Base-by-base conservation (phyloP, 35 echinoderm and acorn worm genomes). In the Lytechinus variegatus region DNA sequence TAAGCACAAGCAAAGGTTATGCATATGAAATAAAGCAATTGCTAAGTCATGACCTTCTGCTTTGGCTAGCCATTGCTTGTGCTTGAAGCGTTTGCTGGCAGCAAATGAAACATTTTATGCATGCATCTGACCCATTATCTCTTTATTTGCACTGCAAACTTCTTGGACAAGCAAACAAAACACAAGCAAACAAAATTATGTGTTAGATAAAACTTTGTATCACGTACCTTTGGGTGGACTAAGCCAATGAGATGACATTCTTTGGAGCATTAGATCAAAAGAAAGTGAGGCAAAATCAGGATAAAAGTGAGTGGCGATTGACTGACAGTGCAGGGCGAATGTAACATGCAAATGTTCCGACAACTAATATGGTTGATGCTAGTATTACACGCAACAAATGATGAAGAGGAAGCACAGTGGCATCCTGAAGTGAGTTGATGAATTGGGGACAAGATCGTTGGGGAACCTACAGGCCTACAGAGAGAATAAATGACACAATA, bases 181-280 rank as follows among this genome's bases (percentile, higher is more conserved):
- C 88, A 90, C 12, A 13, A 54, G 29, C 28, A 90, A 54, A 54
- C 33, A 44, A 44, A 44, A 44, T 44, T n/a, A 90, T 7, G 29
- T 52, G 52, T 90, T 90, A 6, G 4, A 89, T 0, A 29, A 89
- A 44, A 90, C 9, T 51, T 21, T 90, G 88, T 5, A 21, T 44
- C 88, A 90, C 88, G 28, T 90, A 90, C 88, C 88, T 90, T 90
- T 90, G 13, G 88, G 88, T 33, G 88, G 88, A 90, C 88, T 90
- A 29, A 90, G 52, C 88, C 4, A 54, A 90, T 54, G 88, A 90
- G 88, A 90, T 90, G 88, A 90, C 88, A 90, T 90, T 90, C 88
- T 90, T 90, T 90, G 88, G 88, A 54, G 14, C 52, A 28, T 29
- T 44, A 90, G 52, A 44, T 90, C 29, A 90, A 90, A 90, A 52